phyloP scores from a whole-genome alignment of 2,888 invertebrate species.

The Drosophila suboccidentalis region DNA sequence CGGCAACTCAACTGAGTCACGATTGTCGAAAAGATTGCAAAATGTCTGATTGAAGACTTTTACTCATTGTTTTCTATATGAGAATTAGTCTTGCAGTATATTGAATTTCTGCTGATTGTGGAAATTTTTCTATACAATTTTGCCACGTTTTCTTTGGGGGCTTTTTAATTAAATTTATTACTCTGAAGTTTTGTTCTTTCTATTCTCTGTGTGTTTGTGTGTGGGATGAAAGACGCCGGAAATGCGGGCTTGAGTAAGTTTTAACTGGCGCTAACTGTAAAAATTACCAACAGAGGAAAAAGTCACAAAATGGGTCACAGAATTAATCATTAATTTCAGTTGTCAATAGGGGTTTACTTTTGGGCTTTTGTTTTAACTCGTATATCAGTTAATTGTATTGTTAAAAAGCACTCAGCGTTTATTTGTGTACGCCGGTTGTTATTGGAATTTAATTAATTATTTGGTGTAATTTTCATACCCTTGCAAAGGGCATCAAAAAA shows the following conservation, averaged over 20 bases:
- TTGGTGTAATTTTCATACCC: not conserved
- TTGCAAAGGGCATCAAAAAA: not conserved
- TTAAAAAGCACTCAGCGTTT: conserved; percentile 3
- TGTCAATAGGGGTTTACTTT: conserved; percentile 23
- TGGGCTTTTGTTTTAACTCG: not conserved
- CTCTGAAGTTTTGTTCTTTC: conserved; percentile 19
- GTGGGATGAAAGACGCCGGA: conserved; percentile 40
- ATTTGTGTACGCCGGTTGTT: not conserved
- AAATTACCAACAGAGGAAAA: conserved; percentile 7
- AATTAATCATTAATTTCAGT: conserved; percentile 26
- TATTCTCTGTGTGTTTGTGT: conserved; percentile 10
- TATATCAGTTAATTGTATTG: conserved; percentile 9
- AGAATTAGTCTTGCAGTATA: conserved; percentile 8
- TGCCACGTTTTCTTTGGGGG: conserved; percentile 22
- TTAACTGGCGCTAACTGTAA: conserved; percentile 14
- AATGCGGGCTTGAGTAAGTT: conserved; percentile 46
- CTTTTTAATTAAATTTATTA: conserved; percentile 51
- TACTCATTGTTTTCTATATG: conserved; percentile 23
- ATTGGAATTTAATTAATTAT: conserved; percentile 4
- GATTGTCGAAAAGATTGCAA: conserved; percentile 20
- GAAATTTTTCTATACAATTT: conserved; percentile 33
- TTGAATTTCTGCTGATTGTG: conserved; percentile 44
- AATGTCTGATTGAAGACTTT: conserved; percentile 36
- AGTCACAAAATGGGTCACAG: conserved; percentile 21
- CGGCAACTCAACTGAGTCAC: conserved; percentile 44